These are phyloP conservation scores for Oreochromis grahami DNA, from an alignment of 2,797 vertebrate genomes.

Conservation along the genomic window DNA sequence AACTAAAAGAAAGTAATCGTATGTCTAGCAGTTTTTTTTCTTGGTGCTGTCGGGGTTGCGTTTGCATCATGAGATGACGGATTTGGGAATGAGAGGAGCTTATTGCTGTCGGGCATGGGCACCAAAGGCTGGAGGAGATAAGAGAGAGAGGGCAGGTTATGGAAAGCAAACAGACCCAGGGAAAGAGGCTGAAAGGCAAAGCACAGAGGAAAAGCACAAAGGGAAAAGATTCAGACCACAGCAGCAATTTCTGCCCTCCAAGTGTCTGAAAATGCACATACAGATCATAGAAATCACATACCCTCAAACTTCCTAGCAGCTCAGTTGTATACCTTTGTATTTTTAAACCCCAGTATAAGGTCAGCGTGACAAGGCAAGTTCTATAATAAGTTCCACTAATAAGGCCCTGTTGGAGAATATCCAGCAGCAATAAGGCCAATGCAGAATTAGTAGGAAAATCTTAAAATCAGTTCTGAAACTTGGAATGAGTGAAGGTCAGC, in stretches of 20 bases:
- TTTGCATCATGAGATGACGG: background rate
- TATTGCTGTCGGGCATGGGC: background rate
- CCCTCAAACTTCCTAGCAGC: background rate
- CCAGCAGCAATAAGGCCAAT: background rate
- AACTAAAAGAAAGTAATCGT: background rate
- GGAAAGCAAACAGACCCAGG: background rate
- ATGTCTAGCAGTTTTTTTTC: background rate
- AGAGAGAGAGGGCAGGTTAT: background rate
- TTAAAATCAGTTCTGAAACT: background rate
- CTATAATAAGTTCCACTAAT: background rate
- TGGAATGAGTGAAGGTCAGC: background rate
- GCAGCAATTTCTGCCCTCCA: background rate
- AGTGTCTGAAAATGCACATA: background rate
- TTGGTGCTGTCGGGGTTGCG: background rate
- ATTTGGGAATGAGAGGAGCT: background rate
- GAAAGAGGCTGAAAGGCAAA: background rate
- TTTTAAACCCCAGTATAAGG: background rate
- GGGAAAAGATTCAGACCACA: background rate
- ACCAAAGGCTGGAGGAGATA: background rate
- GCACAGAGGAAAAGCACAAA: background rate
- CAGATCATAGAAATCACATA: background rate
- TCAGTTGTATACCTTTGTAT: background rate
- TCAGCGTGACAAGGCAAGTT: accelerated
- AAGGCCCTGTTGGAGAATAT: background rate
- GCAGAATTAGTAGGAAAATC: background rate